Evolutionary conservation across 2,797 vertebrate species (phyloP).

Genomic region (Podarcis siculus): DNA sequence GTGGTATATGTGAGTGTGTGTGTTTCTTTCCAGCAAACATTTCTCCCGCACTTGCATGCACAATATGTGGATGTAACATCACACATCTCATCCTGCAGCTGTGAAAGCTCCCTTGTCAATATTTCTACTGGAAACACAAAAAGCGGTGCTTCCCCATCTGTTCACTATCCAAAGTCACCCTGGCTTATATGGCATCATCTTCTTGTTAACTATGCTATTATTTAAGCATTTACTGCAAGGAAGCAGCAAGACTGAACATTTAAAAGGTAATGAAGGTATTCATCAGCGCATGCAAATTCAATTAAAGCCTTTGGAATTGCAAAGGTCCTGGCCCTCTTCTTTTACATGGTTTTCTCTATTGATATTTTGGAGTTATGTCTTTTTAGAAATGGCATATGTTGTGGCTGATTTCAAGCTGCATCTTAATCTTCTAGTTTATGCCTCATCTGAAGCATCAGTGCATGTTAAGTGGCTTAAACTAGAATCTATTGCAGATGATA

Average conservation of each 20-base stretch:
- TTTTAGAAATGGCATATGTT: not conserved
- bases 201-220: not conserved
- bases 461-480: not conserved
- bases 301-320: not conserved
- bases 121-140: not conserved
- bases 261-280: not conserved
- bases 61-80: not conserved
- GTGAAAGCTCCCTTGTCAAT: not conserved
- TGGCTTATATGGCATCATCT: not conserved
- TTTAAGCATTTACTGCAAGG: not conserved
- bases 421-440: not conserved
- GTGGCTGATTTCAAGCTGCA: not conserved
- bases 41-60: not conserved
- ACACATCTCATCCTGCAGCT: not conserved
- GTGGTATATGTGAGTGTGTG: no score
- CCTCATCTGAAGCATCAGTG: not conserved
- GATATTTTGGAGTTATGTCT: not conserved
- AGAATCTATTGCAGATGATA: not conserved
- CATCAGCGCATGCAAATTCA: slow-evolving; percentile 37
- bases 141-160: not conserved
- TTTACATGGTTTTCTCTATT: not conserved
- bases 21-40: no score
- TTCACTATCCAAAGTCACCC: not conserved
- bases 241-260: not conserved
- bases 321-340: not conserved